A percentile compares a stretch with the other conserved stretches of the same genome.
These are phyloP conservation scores for Petroica traversi DNA, from an alignment of 2,113 vertebrate species.

Conservation along the genomic window DNA sequence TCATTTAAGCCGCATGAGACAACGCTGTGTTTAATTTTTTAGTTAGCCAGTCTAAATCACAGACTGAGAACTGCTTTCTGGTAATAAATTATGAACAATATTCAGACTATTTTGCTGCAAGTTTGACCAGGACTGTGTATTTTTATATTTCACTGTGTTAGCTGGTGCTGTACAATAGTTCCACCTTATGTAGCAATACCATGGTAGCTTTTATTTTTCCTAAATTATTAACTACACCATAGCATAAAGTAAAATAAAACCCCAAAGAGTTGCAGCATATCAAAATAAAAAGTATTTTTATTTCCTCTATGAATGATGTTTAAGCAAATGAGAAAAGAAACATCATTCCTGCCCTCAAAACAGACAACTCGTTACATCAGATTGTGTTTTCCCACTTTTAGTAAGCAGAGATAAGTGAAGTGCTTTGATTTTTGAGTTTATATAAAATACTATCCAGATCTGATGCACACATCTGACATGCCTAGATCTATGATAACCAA, in stretches of 20 bases:
- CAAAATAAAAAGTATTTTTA: background rate
- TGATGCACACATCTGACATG: background rate
- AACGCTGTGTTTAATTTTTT: background rate
- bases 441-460: background rate
- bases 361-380: background rate
- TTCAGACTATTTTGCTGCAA: background rate
- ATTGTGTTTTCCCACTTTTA: background rate
- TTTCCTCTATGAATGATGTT: background rate
- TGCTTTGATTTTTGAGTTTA: background rate
- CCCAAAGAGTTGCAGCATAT: background rate
- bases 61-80: background rate
- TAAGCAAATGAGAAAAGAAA: background rate
- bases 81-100: background rate
- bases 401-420: background rate
- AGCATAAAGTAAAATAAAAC: background rate
- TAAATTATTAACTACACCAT: background rate
- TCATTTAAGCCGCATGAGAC: background rate
- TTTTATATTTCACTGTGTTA: background rate
- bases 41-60: background rate
- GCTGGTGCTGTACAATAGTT: background rate
- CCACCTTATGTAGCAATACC: background rate
- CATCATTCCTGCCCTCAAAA: background rate
- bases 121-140: background rate
- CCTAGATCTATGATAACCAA: background rate
- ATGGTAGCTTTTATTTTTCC: background rate